Base-by-base conservation (phyloP, 1,140 invertebrate species). In the Drosophila bocqueti region DNA sequence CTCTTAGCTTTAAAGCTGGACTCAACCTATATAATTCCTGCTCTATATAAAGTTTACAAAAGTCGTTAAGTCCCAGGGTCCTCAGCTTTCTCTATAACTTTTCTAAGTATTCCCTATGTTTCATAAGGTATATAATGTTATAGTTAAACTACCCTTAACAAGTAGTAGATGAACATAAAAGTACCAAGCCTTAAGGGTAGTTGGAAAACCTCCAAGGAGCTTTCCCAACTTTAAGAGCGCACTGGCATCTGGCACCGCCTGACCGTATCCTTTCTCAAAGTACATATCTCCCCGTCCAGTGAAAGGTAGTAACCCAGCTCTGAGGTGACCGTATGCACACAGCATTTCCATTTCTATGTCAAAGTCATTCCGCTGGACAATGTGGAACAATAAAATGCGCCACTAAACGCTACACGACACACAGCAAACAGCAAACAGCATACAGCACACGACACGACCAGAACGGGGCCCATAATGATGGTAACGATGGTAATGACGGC, bases 351-450 rank as follows among this genome's bases (percentile, higher is more conserved):
- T 87, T 89, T 89, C 69, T 89, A 81, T 89, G 84, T 89, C 84
- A 89, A 89, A 89, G 84, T 84, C 84, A 87, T 87, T 87, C 54
- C 74, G 62, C 63, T 73, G 81, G 74, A 84, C 85, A 89, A 90
- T 90, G 81, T 89, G 66, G 81, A 71, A 89, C 84, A 89, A 81
- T 81, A 76, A 75, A 78, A 63, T 78, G 60, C 54, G 54, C 45
- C 76, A 79, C 75, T 71, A 79, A 80, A 80, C 77, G 54, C 69
- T 24, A 76, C 76, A 78, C 76, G 76, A 72, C 54, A 87, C 68
- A 86, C 60, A 50, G 40, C 36, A 62, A 31, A 61, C 43, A 34
- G 45, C 45, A 46, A 29, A 86, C 60, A 50, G 40, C 36, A 62
- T 24, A 61, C 43, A 34, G 45, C 45, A 46, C 29, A 60, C 68